phyloP scores from a whole-genome alignment of 2,888 invertebrate genomes.

The Nemotelus nigrinus region DNA sequence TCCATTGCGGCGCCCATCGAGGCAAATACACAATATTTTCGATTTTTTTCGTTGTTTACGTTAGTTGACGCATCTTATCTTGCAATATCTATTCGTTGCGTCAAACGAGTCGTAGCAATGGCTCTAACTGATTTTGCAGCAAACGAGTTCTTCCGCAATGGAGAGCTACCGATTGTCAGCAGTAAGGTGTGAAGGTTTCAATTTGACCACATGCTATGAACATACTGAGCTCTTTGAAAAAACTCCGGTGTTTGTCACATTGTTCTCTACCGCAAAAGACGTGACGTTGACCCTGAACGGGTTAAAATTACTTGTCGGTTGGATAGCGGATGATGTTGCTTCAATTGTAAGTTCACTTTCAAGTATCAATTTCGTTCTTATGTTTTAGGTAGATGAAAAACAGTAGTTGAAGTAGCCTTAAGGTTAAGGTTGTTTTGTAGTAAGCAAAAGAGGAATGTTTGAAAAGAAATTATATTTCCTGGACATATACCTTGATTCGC shows the following conservation, averaged over 20 bases:
- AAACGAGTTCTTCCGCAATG: conserved; percentile 41
- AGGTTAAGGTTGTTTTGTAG: too few species aligned
- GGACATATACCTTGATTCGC: too few species aligned
- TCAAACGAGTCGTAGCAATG: neutral
- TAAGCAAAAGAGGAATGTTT: too few species aligned
- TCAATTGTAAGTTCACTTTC: conserved; percentile 20
- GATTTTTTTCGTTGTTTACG: conserved; percentile 10
- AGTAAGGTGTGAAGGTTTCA: conserved; percentile 13
- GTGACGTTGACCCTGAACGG: conserved; percentile 34
- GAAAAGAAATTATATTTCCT: too few species aligned
- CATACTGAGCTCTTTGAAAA: neutral
- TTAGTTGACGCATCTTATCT: neutral
- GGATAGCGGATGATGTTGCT: neutral
- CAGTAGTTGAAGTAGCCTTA: neutral
- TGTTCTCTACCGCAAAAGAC: too few species aligned
- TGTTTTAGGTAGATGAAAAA: neutral
- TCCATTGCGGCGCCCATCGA: neutral
- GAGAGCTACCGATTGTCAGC: neutral
- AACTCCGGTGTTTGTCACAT: too few species aligned
- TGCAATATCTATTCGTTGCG: too few species aligned
- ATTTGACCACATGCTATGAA: neutral
- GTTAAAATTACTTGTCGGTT: neutral
- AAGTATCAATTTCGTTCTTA: neutral
- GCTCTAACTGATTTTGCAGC: conserved; percentile 26
- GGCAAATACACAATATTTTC: neutral